Evolutionary conservation across 2,888 invertebrate species (phyloP).

Genomic region (Drosophila testacea): DNA sequence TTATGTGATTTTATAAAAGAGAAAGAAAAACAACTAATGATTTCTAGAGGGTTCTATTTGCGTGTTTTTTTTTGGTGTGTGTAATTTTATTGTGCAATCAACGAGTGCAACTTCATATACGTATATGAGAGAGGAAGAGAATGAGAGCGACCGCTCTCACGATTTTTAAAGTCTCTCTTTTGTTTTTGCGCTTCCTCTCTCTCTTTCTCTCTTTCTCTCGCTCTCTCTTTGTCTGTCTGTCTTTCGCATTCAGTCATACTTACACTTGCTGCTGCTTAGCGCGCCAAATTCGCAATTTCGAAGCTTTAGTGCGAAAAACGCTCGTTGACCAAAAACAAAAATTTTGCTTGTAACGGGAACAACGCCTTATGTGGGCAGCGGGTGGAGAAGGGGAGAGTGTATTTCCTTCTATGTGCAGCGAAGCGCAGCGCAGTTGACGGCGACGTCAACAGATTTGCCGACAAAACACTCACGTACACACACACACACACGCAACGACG

Average conservation of each 20-base stretch:
- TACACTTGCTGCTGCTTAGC: slow-evolving; percentile 59
- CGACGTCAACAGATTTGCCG: slow-evolving; percentile 57
- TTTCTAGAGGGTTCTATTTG: slow-evolving; percentile 27
- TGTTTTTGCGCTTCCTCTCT: slow-evolving; percentile 19
- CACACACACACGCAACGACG: slow-evolving; percentile 47
- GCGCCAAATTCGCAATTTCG: slow-evolving; percentile 74
- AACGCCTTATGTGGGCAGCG: slow-evolving; percentile 16
- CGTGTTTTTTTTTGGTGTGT: slow-evolving; percentile 30
- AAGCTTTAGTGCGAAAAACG: slow-evolving; percentile 54
- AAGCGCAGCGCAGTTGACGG: slow-evolving; percentile 51
- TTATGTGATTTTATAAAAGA: slow-evolving; percentile 42
- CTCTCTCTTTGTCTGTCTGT: slow-evolving; percentile 22
- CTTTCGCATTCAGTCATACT: slow-evolving; percentile 30
- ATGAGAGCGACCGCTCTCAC: slow-evolving; percentile 26
- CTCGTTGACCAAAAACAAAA: slow-evolving; percentile 65
- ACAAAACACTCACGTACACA: slow-evolving; percentile 53
- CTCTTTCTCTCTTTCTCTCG: slow-evolving; percentile 12
- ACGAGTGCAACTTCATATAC: slow-evolving; percentile 33
- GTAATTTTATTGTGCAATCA: slow-evolving; percentile 74
- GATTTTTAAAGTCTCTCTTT: slow-evolving; percentile 34
- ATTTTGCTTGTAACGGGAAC: slow-evolving; percentile 30
- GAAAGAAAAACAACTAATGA: slow-evolving; percentile 35
- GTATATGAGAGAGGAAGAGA: not conserved
- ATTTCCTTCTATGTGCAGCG: slow-evolving; percentile 60
- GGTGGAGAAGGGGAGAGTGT: not conserved